These are phyloP conservation scores for Sebastes diploproa DNA, from an alignment of 2,797 vertebrate species.

Conservation along the genomic window DNA sequence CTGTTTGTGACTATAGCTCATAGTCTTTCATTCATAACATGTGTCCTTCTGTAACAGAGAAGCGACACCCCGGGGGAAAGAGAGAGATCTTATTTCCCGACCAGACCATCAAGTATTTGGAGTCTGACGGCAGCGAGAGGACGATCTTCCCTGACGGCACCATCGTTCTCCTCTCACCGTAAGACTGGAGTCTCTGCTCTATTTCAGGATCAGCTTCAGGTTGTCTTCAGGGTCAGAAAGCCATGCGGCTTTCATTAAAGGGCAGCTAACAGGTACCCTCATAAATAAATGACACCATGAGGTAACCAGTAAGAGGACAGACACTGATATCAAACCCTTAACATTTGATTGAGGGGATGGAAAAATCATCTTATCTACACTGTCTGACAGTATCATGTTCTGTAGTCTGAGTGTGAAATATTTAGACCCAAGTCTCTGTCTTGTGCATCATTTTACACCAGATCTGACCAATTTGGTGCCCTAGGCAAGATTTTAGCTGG, in stretches of 20 bases:
- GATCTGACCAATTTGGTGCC: no score
- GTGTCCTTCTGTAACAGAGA: slow-evolving; percentile 66
- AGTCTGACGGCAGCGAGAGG: slow-evolving; percentile 83
- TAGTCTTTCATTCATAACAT: neutral
- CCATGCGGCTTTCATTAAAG: neutral
- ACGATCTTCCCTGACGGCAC: slow-evolving; percentile 83
- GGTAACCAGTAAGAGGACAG: neutral
- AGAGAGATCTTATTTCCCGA: slow-evolving; percentile 84
- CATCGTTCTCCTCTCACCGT: slow-evolving; percentile 77
- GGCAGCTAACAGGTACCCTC: slow-evolving; percentile 1
- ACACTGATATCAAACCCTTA: neutral
- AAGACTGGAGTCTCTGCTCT: slow-evolving; percentile 35
- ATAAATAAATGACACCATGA: slow-evolving; percentile 19
- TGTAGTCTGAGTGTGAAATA: neutral
- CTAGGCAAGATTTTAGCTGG: no score
- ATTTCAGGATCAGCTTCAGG: neutral
- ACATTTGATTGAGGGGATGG: neutral
- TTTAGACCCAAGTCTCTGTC: neutral
- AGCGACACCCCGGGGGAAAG: slow-evolving; percentile 75
- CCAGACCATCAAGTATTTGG: slow-evolving; percentile 73
- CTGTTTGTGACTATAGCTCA: neutral
- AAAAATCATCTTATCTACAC: neutral
- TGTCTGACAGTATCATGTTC: neutral
- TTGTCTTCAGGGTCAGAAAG: neutral
- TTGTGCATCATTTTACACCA: neutral